Percentiles rank a stretch among this genome's conserved stretches.
Conservation (phyloP, 1,140 invertebrate genomes). For the Neodiprion fabricii region DNA sequence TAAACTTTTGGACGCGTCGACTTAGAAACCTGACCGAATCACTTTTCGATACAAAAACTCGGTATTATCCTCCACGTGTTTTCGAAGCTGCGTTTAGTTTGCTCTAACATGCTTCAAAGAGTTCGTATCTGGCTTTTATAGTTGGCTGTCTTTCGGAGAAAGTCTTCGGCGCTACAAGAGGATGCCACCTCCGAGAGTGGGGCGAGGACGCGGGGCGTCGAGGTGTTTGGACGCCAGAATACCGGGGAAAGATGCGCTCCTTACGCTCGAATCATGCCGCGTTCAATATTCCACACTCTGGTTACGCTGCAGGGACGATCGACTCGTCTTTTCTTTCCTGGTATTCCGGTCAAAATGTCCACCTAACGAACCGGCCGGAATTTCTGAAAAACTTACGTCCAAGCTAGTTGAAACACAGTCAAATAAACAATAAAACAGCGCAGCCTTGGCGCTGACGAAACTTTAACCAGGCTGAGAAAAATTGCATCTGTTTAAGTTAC, state of each 20-base stretch:
- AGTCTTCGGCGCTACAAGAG: slow-evolving; percentile 52
- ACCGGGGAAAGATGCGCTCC: slow-evolving; percentile 8
- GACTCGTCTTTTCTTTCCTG: no score
- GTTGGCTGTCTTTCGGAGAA: slow-evolving; percentile 61
- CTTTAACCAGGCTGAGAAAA: no score
- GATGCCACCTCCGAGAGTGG: slow-evolving; percentile 39
- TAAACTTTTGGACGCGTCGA: not conserved
- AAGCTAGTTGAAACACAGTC: no score
- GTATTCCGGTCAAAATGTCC: not conserved
- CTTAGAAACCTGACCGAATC: not conserved
- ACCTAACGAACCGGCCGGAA: not conserved
- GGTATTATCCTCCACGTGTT: not conserved
- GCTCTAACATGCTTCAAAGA: slow-evolving; percentile 60
- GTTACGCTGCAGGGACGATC: not conserved
- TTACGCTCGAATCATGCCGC: not conserved
- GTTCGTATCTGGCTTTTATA: slow-evolving; percentile 58
- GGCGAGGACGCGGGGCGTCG: slow-evolving; percentile 33
- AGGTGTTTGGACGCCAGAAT: slow-evolving; percentile 28
- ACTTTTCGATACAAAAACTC: not conserved
- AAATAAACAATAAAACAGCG: no score
- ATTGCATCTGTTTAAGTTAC: no score
- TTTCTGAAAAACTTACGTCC: not conserved
- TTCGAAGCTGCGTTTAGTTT: slow-evolving; percentile 34
- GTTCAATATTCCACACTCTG: not conserved
- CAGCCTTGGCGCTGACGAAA: no score